Percentiles rank a stretch among this genome's conserved stretches.
Evolutionary conservation across 2,113 vertebrate species (phyloP).

Genomic region (Mobula birostris): DNA sequence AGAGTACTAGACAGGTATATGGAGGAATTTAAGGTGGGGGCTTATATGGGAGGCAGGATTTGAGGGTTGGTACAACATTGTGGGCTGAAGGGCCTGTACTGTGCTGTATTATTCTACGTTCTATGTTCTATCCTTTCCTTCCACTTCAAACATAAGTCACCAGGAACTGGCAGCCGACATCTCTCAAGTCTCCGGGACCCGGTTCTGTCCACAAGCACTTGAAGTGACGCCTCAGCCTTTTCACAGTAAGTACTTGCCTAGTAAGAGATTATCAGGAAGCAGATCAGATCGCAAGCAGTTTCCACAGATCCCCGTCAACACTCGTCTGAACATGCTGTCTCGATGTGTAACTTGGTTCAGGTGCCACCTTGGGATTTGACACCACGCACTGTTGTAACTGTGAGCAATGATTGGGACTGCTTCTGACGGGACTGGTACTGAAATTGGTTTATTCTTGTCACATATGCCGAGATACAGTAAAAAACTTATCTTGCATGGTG

Average conservation of each 20-base stretch:
- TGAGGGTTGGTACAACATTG: too few relatives aligned
- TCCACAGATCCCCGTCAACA: neutral
- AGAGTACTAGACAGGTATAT: too few relatives aligned
- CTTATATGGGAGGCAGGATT: too few relatives aligned
- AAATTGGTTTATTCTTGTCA: too few relatives aligned
- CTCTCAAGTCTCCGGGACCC: constrained; percentile 57
- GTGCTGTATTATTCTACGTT: too few relatives aligned
- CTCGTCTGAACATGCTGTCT: neutral
- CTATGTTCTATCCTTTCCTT: constrained; percentile 57
- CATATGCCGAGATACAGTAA: too few relatives aligned
- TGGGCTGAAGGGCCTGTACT: too few relatives aligned
- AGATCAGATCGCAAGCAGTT: neutral
- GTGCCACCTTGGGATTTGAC: neutral
- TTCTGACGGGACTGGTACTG: neutral
- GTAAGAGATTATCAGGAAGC: neutral
- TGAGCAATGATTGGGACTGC: neutral
- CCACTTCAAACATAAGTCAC: constrained; percentile 82
- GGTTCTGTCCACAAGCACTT: constrained; percentile 70
- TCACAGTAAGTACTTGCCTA: constrained; percentile 64
- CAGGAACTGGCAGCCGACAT: constrained; percentile 71
- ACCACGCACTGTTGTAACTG: neutral
- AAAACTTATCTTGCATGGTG: too few relatives aligned
- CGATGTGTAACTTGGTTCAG: neutral
- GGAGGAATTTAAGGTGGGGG: too few relatives aligned
- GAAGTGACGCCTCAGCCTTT: constrained; percentile 85